phyloP scores from a whole-genome alignment of 2,113 vertebrate genomes.

The Boulengerochromis microlepis region DNA sequence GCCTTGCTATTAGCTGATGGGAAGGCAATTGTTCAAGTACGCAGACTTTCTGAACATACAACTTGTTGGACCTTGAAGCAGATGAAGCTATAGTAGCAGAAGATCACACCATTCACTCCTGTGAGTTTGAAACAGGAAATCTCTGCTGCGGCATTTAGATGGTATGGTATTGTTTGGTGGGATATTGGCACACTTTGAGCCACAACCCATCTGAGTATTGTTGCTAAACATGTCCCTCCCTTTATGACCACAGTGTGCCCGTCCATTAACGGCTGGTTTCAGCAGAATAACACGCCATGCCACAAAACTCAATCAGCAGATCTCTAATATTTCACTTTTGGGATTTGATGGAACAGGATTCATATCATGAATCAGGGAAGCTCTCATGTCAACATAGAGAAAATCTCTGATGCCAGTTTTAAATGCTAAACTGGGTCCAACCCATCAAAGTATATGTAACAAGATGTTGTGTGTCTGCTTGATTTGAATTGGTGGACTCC shows the following conservation, averaged over 20 bases:
- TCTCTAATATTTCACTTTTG: background rate
- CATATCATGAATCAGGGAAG: background rate
- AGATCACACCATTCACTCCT: background rate
- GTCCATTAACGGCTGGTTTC: background rate
- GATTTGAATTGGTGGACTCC: background rate
- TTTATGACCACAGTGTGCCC: background rate
- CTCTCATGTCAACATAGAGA: background rate
- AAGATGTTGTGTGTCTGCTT: background rate
- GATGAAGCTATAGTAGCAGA: background rate
- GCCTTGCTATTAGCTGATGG: background rate
- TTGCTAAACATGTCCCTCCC: background rate
- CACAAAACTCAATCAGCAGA: background rate
- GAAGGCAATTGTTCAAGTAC: background rate
- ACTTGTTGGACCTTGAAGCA: background rate
- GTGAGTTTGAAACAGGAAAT: background rate
- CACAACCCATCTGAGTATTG: background rate
- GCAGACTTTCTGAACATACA: background rate
- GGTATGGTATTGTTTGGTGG: background rate
- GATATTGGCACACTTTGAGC: background rate
- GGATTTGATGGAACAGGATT: background rate
- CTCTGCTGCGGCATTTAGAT: background rate
- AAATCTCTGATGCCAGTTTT: background rate
- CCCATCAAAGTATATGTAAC: background rate
- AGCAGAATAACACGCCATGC: background rate
- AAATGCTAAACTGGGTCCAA: background rate